Conservation (phyloP, 2,113 vertebrate species). For the Sigmodon hispidus region DNA sequence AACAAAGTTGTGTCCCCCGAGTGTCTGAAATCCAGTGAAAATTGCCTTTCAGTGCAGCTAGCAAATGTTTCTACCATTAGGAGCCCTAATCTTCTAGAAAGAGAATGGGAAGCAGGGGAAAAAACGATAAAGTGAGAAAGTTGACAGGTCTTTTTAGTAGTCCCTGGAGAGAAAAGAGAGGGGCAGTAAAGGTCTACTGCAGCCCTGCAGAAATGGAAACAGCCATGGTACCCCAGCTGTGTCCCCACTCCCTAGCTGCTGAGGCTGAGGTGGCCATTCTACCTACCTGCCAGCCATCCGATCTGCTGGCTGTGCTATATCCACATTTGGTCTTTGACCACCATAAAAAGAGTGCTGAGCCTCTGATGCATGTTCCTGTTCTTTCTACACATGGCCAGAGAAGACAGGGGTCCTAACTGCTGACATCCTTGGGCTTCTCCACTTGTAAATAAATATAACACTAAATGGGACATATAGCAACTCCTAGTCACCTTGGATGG, state of each 20-base stretch:
- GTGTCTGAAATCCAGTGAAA: neutral
- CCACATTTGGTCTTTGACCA: neutral
- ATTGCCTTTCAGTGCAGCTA: neutral
- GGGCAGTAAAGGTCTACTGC: neutral
- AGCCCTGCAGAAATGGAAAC: neutral
- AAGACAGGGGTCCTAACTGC: constrained; percentile 1
- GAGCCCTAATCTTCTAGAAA: constrained; percentile 37
- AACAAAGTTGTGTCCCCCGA: neutral
- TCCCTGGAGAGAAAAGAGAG: constrained; percentile 11
- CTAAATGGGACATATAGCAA: neutral
- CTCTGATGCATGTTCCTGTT: neutral
- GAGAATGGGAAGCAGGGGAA: neutral
- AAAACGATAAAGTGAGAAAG: neutral
- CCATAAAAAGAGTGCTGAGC: neutral
- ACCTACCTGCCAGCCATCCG: neutral
- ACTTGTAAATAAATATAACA: constrained; percentile 16
- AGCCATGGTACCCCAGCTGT: neutral
- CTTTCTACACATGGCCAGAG: neutral
- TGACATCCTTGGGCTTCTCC: neutral
- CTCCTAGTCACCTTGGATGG: rapidly evolving
- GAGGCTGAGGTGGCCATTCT: neutral
- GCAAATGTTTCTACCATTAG: neutral
- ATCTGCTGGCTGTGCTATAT: neutral
- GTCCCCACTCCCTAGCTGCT: constrained; percentile 33
- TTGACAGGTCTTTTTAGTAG: neutral